Conservation (phyloP, 64 coral and sea anemone species). For the Porites australiensis region DNA sequence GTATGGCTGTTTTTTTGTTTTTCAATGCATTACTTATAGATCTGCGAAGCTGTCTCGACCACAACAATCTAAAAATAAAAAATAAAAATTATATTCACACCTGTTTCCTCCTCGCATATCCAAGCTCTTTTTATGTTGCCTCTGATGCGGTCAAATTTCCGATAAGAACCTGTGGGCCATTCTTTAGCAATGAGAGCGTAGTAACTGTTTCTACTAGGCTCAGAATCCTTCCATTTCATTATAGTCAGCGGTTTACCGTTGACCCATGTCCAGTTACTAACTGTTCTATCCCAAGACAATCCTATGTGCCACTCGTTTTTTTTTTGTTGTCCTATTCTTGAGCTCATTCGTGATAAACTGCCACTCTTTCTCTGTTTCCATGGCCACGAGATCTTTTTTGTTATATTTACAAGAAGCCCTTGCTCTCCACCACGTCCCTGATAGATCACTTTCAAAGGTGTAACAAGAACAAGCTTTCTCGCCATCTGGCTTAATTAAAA, state of each 20-base stretch:
- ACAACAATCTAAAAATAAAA: too few species aligned
- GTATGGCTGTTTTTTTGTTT: too few species aligned
- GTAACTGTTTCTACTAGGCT: too few species aligned
- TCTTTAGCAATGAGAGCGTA: too few species aligned
- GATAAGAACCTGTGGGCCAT: too few species aligned
- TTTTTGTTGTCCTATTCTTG: too few species aligned
- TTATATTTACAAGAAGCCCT: neutral
- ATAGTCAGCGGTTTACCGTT: conserved; percentile 9
- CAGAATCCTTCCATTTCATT: neutral
- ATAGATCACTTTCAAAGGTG: neutral
- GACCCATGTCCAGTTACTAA: conserved; percentile 8
- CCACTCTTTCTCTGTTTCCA: conserved; percentile 5
- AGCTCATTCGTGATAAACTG: neutral
- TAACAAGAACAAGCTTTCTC: neutral
- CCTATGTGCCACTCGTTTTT: neutral
- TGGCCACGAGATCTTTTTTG: neutral
- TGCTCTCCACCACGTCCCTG: neutral
- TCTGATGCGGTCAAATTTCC: too few species aligned
- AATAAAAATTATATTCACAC: too few species aligned
- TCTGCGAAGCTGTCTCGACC: too few species aligned
- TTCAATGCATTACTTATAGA: too few species aligned
- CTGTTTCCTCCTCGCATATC: too few species aligned
- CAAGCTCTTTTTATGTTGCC: too few species aligned
- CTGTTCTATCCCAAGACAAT: neutral
- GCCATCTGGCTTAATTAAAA: neutral